Evolutionary conservation across 2,113 vertebrate genomes (phyloP), one percentile per base, ranked within the genome.

Genomic region (Notarius quadriscutis): DNA sequence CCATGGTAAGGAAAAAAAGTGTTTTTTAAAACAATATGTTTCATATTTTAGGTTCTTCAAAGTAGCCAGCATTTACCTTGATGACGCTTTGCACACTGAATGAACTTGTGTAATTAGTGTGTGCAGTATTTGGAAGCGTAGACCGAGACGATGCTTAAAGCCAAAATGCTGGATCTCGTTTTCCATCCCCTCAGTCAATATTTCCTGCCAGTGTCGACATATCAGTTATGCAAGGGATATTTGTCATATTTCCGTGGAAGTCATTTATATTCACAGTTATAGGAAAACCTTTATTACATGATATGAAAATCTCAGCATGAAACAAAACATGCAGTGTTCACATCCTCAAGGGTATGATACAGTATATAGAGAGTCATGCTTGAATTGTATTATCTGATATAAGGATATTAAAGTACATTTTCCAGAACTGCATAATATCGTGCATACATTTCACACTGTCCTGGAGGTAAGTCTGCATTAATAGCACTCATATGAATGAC

Each of bases 211-310:
- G 60, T 86, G 60, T 69, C 62, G 41, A 80, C 74, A 65, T 65
- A 86, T 86, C 48, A 50, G 55, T 86, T 86, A 86, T 65, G n/a
- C 62, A 86, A 78, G n/a, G 25, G 74, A 79, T 74, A 86, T 86
- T 77, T 11, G 55, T 86, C 74, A 86, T 80, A 11, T 80, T 86
- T 78, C 71, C 7, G 5, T 30, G 48, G n/a, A 79, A 67, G 25
- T n/a, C 51, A 57, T 69, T 79, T 79, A 86, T 79, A 65, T 63
- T 85, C 57, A 85, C 25, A 25, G 4, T 50, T 62, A 17, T 15
- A n/a, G 27, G 10, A 63, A 65, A 78, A 50, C 30, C 20, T 60
- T 84, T 84, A 58, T 48, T 72, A 74, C 53, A 62, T n/a, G 34
- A 72, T 48, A 50, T 51, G 41, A 67, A 65, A 63, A 18, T 50